Evolutionary conservation across 2,797 vertebrate species (phyloP).

Genomic region (Bradypodion ventrale): DNA sequence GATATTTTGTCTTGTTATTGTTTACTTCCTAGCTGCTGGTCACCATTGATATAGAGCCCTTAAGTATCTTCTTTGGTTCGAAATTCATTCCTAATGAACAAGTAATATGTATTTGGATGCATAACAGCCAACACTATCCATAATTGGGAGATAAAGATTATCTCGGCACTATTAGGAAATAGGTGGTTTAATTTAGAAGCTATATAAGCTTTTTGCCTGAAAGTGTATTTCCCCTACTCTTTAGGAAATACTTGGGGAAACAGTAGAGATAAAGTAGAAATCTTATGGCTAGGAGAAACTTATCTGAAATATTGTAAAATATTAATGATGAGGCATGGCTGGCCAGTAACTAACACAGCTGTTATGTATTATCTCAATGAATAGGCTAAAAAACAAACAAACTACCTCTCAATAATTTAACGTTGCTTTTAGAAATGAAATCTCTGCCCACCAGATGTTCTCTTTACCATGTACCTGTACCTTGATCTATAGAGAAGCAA

Average conservation of each 20-base stretch:
- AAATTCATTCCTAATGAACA: constrained; percentile 51
- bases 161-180: background rate
- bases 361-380: constrained; percentile 61
- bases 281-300: constrained; percentile 53
- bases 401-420: constrained; percentile 70
- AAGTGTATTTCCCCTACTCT: constrained; percentile 18
- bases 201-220: constrained; percentile 9
- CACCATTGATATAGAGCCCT: constrained; percentile 49
- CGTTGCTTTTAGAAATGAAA: constrained; percentile 52
- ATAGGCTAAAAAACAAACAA: constrained; percentile 59
- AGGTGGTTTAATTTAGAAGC: constrained; percentile 42
- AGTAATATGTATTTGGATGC: constrained; percentile 43
- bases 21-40: constrained; percentile 31
- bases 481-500: constrained; percentile 60
- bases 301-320: constrained; percentile 67
- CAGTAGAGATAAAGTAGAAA: constrained; percentile 53
- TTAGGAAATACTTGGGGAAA: background rate
- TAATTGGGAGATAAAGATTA: constrained; percentile 39
- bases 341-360: constrained; percentile 55
- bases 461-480: constrained; percentile 51
- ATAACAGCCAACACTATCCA: constrained; percentile 39
- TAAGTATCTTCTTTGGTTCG: constrained; percentile 36
- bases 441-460: constrained; percentile 47
- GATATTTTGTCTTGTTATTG: constrained; percentile 40
- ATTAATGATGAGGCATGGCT: constrained; percentile 62